Evolutionary conservation across 2,888 invertebrate species (phyloP), one percentile per base, ranked within the genome.

Genomic region (Argyresthia goedartella): DNA sequence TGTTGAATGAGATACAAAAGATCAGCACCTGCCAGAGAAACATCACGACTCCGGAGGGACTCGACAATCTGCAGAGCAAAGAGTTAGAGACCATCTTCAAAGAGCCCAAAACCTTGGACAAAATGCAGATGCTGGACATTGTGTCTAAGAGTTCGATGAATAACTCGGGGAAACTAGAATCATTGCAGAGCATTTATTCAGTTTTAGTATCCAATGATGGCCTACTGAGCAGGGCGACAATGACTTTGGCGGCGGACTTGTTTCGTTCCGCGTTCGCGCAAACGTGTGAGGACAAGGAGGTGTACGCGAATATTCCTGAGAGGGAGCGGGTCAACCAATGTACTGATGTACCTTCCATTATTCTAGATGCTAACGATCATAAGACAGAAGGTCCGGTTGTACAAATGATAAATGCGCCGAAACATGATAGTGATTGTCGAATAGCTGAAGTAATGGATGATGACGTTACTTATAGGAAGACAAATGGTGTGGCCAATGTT

Each of bases 1-100:
- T 86, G 47, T 64, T 86, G 49, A 80, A 78, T 57, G 85, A 86
- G 65, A 86, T 86, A 56, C 73, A 78, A 59, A 82, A 78, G 52
- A 82, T 85, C 53, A 76, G 79, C 1, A 66, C 69, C 8, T 69
- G 72, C 56, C 73, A 77, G 53, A 66, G 70, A 7, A 64, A 71
- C 48, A 60, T 69, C n/a, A 59, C 66, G 4, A 61, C 58, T 48
- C 51, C 16, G 16, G 8, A 36, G 3, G 8, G 14, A 13, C 4
- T 10, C 41, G 50, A 56, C 46, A 54, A 57, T 2, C 51, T 55
- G 39, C 55, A 59, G 11, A 14, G 44, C 39, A 41, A 49, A 8
- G 14, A 52, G 16, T 49, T 73, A 2, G 64, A 72, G 60, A 60
- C 59, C n/a, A 63, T 73, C 47, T 57, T 70, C 39, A 67, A 63